phyloP scores from a whole-genome alignment of 2,888 invertebrate genomes.

The Hetaerina titia region DNA sequence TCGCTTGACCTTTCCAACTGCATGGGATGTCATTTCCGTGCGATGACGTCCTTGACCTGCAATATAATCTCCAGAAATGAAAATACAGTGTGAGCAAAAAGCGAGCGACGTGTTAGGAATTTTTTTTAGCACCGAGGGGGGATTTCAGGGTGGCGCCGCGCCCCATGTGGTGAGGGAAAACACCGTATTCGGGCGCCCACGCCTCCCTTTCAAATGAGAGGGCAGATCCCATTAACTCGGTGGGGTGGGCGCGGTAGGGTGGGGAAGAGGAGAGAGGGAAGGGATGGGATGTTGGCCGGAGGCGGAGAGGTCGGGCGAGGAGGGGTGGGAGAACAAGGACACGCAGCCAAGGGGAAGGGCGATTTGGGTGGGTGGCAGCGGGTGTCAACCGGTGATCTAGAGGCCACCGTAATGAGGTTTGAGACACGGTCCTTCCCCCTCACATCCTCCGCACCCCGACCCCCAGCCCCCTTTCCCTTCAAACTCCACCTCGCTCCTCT shows the following conservation, averaged over 20 bases:
- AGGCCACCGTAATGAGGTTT: conserved; percentile 66
- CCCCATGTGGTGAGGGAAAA: not conserved
- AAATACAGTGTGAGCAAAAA: not conserved
- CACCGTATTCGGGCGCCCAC: not conserved
- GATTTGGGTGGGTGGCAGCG: conserved; percentile 57
- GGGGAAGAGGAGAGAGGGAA: not conserved
- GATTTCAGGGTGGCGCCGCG: not conserved
- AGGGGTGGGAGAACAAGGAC: not conserved
- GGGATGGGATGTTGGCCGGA: not conserved
- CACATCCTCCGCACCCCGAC: not conserved
- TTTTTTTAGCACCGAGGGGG: not conserved
- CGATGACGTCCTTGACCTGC: not conserved
- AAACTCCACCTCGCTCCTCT: not conserved
- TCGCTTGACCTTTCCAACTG: not conserved
- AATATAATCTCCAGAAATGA: not conserved
- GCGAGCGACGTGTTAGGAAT: not conserved
- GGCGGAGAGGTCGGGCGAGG: not conserved
- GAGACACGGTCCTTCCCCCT: conserved; percentile 47
- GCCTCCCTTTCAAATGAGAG: conserved; percentile 58
- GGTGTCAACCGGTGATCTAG: conserved; percentile 64
- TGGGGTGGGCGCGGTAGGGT: not conserved
- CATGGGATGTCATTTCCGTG: not conserved
- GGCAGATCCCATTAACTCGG: conserved; percentile 55
- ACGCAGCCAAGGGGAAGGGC: not conserved
- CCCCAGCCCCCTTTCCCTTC: not conserved